Evolutionary conservation across 1,140 invertebrate species (phyloP), one percentile per base, ranked within the genome.

Genomic region (Drosophila arizonae): DNA sequence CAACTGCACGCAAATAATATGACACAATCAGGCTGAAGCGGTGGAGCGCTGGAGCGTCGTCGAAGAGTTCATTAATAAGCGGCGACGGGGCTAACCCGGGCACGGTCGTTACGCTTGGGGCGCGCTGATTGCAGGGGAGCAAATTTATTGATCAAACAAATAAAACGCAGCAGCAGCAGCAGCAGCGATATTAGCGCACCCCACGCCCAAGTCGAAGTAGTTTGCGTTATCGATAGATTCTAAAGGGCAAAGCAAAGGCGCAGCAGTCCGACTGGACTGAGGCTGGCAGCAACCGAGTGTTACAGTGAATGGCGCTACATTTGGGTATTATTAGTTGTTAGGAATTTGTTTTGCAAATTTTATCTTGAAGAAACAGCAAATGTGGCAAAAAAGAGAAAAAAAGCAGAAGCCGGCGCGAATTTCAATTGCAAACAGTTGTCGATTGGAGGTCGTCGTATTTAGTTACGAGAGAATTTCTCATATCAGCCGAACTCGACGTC

Each of bases 121-220:
- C 6, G 43, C n/a, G 43, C n/a, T 17, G 43, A 2, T 33, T 15
- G 1, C 5, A 52, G 75, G 60, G 77, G 65, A 63, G 21, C 68
- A 87, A 86, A 86, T 79, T 79, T 86, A 86, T 86, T 86, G 82
- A 86, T 86, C 82, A 86, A 86, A 86, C 82, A 86, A 86, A 86
- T 86, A 78, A 85, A 86, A 75, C 81, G 82, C 81, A 85, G 72
- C 39, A 58, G 28, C 68, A 43, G 67, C 81, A 63, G 11, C 56
- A 36, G 17, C 57, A 26, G 5, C 30, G 11, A 57, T 41, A 57
- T 39, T 33, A 55, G 50, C 24, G 15, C 36, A 13, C 43, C 61
- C 30, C 28, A 26, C 17, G 13, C 33, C 24, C 54, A 48, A 64
- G 15, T 48, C 8, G n/a, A 26, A 36, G 41, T 8, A 28, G 57